phyloP scores from a whole-genome alignment of 2,113 vertebrate species.

The Albula goreensis region DNA sequence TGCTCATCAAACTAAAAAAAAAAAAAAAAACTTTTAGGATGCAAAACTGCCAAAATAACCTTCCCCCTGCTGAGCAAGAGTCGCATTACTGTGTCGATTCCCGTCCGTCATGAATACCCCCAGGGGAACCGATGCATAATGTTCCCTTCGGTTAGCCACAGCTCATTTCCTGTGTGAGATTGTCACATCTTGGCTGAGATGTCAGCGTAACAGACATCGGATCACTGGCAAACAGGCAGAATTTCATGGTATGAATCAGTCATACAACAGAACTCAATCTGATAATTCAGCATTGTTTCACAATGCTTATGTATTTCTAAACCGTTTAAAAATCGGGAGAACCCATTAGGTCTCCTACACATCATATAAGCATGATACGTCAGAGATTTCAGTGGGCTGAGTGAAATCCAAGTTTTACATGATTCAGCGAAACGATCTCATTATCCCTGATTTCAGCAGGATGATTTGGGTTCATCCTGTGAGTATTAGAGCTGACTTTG shows the following conservation, averaged over 20 bases:
- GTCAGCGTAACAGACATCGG: slow-evolving; percentile 1
- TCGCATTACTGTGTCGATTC: slow-evolving; percentile 47
- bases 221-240: slow-evolving; percentile 31
- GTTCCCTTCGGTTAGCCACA: slow-evolving; percentile 53
- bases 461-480: background rate
- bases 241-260: slow-evolving; percentile 18
- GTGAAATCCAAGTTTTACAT: background rate
- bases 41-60: slow-evolving; percentile 52
- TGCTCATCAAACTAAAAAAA: too few species aligned
- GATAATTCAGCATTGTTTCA: background rate
- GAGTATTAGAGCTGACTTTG: too few species aligned
- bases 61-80: slow-evolving; percentile 41
- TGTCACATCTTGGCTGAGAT: slow-evolving; percentile 22
- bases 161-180: slow-evolving; percentile 47
- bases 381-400: background rate
- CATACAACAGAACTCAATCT: slow-evolving; percentile 33
- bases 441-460: background rate
- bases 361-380: background rate
- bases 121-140: slow-evolving; percentile 53
- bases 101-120: slow-evolving; percentile 44
- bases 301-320: too few species aligned
- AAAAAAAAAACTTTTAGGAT: slow-evolving; percentile 53
- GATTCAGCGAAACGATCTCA: background rate
- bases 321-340: background rate
- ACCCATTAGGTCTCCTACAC: background rate